These are phyloP conservation scores for Argyra leucocephala DNA, from an alignment of 2,888 invertebrate genomes.

Conservation along the genomic window DNA sequence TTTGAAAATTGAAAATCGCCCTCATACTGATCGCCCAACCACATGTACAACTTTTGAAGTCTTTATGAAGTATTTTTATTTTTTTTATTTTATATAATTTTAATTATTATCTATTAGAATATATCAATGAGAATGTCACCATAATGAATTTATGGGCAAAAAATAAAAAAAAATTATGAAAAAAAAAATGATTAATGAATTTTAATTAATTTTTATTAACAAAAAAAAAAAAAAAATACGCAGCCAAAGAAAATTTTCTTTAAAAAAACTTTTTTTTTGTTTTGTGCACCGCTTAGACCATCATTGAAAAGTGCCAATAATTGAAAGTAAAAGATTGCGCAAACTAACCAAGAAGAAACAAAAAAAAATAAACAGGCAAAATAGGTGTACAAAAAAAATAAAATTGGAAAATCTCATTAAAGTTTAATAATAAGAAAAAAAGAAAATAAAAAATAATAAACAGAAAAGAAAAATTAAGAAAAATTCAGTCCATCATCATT, in stretches of 20 bases:
- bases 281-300: neutral
- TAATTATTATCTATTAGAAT: neutral
- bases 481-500: neutral
- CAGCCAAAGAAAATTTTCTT: neutral
- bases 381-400: neutral
- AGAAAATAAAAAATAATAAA: neutral
- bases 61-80: neutral
- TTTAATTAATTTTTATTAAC: conserved; percentile 20
- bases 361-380: neutral
- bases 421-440: neutral
- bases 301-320: neutral
- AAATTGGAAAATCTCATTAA: neutral
- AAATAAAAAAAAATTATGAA: neutral
- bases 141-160: neutral
- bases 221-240: too few species aligned
- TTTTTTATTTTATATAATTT: neutral
- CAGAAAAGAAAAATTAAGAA: neutral
- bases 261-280: neutral
- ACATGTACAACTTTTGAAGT: neutral
- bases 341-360: neutral
- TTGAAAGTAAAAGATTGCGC: neutral
- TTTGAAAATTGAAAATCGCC: too few species aligned
- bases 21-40: too few species aligned
- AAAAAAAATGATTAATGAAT: conserved; percentile 20
- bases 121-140: neutral